Base-by-base conservation (phyloP, 2,113 vertebrate species). In the Cavia porcellus region DNA sequence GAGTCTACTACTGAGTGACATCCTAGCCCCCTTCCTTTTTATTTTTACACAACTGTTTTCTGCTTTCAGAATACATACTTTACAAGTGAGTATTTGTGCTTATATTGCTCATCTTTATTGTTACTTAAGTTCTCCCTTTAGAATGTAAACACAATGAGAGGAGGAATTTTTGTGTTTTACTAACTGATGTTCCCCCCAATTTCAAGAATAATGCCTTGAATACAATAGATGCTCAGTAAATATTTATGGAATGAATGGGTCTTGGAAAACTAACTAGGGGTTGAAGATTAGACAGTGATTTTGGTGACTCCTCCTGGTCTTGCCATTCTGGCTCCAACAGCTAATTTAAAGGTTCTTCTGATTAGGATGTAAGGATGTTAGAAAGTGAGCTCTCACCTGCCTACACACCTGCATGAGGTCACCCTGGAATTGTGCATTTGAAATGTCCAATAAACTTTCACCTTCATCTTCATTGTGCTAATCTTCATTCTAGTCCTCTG, bases 401-500 rank as follows among this genome's bases (percentile, higher is more conserved):
- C 85, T 80, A 25, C 74, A 79, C 28, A 24, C 30, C 68, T 50
- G 66, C 57, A 25, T 35, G 59, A 32, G 62, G 55, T 77, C 68
- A 94, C 79, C 11, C 77, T 74, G 81, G 45, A 47, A 59, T 19
- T 70, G 75, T 92, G 81, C 45, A 47, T 45, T 64, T 55, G 59
- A 90, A 42, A 38, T 28, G 25, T 90, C 87, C 64, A 70, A 12
- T 79, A 35, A 90, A 50, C 81, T 89, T 95, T 84, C 38, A 66
- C 89, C 62, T 94, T 86, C 30, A 8, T 42, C 45, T 59, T 52
- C 50, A 0, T 25, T 68, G 7, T 3, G 2, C 62, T 97, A 74
- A 97, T 93, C 57, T 94, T 94, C 52, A 96, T 95, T 93, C 97
- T 2, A 35, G 90, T 59, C 81, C 52, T 70, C 32, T 52, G 47